Percentiles rank a stretch among this genome's conserved stretches.
These are phyloP conservation scores for Chydorus sphaericus DNA, from an alignment of 2,888 invertebrate species.

Conservation along the genomic window DNA sequence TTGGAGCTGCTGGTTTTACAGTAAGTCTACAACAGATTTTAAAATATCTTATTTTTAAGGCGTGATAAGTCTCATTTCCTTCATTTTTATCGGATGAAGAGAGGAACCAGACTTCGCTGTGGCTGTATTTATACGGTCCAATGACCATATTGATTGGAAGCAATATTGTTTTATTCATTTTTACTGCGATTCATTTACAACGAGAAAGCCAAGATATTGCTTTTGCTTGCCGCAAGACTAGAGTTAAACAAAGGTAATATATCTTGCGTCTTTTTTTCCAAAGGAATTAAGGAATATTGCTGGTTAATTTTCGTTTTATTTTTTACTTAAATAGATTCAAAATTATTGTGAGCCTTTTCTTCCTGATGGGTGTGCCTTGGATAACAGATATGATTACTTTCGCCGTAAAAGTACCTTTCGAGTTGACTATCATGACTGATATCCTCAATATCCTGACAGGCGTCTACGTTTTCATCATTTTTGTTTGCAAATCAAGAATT, in stretches of 20 bases:
- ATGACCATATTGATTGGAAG: too few species aligned
- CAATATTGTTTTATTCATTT: too few species aligned
- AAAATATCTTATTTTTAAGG: too few species aligned
- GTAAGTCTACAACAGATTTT: conserved; percentile 2
- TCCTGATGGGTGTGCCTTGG: conserved; percentile 22
- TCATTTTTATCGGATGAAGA: neutral
- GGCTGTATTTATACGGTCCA: too few species aligned
- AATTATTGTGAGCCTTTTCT: conserved; percentile 20
- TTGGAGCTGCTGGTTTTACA: neutral
- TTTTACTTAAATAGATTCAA: too few species aligned
- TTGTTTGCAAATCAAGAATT: conserved; percentile 25
- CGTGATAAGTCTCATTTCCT: neutral
- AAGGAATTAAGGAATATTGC: too few species aligned
- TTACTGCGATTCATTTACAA: too few species aligned
- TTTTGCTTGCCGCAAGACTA: neutral
- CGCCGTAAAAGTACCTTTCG: conserved; percentile 18
- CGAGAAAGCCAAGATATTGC: too few species aligned
- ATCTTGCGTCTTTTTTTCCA: too few species aligned
- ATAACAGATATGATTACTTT: conserved; percentile 21
- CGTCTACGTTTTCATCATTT: conserved; percentile 26
- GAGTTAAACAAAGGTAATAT: too few species aligned
- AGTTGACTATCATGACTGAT: conserved; percentile 18
- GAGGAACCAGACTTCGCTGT: too few species aligned
- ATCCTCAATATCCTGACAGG: conserved; percentile 20
- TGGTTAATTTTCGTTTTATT: too few species aligned